Conservation (phyloP, 2,113 vertebrate species). For the Onychostoma macrolepis region DNA sequence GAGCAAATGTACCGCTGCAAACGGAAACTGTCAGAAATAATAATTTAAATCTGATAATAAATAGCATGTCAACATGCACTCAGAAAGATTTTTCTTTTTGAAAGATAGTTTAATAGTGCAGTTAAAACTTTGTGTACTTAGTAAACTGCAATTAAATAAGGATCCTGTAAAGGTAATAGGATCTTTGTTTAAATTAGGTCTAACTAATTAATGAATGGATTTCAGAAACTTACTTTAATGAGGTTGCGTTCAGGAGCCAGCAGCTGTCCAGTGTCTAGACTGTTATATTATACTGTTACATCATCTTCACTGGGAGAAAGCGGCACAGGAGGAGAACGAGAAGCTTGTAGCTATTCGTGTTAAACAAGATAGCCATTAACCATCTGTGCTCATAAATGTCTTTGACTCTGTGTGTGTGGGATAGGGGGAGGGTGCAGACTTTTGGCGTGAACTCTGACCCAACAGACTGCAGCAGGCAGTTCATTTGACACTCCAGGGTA, state of each 20-base stretch:
- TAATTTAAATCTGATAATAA: not conserved
- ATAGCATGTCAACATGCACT: not conserved
- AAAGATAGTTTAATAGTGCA: not conserved
- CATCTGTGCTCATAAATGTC: slow-evolving; percentile 48
- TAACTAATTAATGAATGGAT: not conserved
- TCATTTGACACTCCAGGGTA: slow-evolving; percentile 35
- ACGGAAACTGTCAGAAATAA: not conserved
- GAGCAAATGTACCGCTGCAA: not conserved
- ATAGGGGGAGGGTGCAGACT: slow-evolving; percentile 27
- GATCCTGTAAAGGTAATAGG: not conserved
- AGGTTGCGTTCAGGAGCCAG: not conserved
- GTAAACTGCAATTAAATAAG: not conserved
- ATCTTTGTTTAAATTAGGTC: not conserved
- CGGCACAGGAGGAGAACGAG: not conserved
- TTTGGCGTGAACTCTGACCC: slow-evolving; percentile 46
- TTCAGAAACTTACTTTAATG: not conserved
- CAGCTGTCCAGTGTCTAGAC: slow-evolving; percentile 34
- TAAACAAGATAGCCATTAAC: slow-evolving; percentile 44
- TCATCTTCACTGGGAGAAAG: not conserved
- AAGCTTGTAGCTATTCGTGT: not conserved
- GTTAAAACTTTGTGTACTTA: not conserved
- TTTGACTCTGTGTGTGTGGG: slow-evolving; percentile 33
- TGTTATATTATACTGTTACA: slow-evolving; percentile 18
- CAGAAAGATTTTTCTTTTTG: not conserved
- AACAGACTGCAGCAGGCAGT: slow-evolving; percentile 23